Percentiles rank a stretch among this genome's conserved stretches.
These are phyloP conservation scores for Drosophila tropicalis DNA, from an alignment of 1,140 invertebrate species.

Conservation along the genomic window DNA sequence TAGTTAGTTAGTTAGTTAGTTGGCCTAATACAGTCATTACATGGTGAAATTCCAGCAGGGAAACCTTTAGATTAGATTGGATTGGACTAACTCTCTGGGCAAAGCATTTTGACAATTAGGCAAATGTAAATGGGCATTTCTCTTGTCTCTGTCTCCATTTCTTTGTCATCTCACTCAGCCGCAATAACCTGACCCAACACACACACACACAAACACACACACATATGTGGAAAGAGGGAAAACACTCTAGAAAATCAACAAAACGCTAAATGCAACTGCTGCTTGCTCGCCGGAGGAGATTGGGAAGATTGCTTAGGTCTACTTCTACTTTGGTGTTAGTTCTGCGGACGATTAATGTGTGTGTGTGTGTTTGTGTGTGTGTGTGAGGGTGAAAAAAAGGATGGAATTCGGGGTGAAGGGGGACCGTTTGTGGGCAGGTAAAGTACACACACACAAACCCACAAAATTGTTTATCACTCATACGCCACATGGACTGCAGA, in stretches of 20 bases:
- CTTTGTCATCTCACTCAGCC: neutral
- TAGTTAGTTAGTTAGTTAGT: too few relatives aligned
- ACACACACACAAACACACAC: slow-evolving; percentile 9
- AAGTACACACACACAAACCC: slow-evolving; percentile 33
- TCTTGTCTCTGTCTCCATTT: slow-evolving; percentile 24
- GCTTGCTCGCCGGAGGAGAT: neutral
- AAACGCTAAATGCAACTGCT: slow-evolving; percentile 51
- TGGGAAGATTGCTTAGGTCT: slow-evolving; percentile 6
- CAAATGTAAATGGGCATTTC: slow-evolving; percentile 35
- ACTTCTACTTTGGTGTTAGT: slow-evolving; percentile 17
- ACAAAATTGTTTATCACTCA: slow-evolving; percentile 67
- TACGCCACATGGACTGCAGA: slow-evolving; percentile 54
- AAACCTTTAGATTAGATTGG: too few relatives aligned
- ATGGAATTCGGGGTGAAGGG: neutral
- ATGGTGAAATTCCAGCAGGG: too few relatives aligned
- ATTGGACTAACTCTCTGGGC: neutral
- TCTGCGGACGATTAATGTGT: slow-evolving; percentile 47
- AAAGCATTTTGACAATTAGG: slow-evolving; percentile 49
- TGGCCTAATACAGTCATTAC: too few relatives aligned
- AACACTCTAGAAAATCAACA: slow-evolving; percentile 54
- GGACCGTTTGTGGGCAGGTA: neutral
- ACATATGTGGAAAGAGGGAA: neutral
- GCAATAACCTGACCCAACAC: slow-evolving; percentile 32
- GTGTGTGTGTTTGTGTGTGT: neutral
- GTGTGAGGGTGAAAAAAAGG: neutral